A percentile compares a stretch with the other conserved stretches of the same genome.
Evolutionary conservation across 2,888 invertebrate species (phyloP).

Genomic region (Harpalus rufipes): DNA sequence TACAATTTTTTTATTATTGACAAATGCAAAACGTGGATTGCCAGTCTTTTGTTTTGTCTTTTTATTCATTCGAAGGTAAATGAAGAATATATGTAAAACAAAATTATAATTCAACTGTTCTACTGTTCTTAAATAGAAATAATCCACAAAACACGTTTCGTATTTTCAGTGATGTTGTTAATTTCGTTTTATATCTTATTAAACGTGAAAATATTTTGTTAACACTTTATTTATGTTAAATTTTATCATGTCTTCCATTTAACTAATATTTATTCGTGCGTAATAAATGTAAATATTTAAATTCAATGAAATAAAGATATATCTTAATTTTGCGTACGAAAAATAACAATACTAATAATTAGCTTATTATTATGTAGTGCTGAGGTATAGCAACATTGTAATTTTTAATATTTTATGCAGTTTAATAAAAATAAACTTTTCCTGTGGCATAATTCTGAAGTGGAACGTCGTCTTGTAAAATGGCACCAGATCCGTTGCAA

Average conservation of each 20-base stretch:
- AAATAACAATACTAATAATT: conserved; percentile 29
- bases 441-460: conserved; percentile 66
- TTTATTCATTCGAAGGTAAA: not conserved
- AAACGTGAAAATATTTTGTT: not conserved
- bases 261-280: conserved; percentile 8
- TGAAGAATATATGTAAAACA: not conserved
- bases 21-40: not conserved
- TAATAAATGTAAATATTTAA: conserved; percentile 15
- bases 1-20: not conserved
- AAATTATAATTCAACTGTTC: too few relatives aligned
- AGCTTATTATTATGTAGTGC: conserved; percentile 28
- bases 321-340: conserved; percentile 18
- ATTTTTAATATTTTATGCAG: conserved; percentile 64
- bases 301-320: not conserved
- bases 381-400: conserved; percentile 28
- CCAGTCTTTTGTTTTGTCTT: not conserved
- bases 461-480: conserved; percentile 54
- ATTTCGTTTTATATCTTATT: not conserved
- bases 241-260: conserved; percentile 18
- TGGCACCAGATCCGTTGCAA: not conserved
- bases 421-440: conserved; percentile 67
- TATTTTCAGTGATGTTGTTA: not conserved
- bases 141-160: not conserved
- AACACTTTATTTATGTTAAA: not conserved
- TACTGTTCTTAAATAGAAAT: not conserved